A percentile compares a stretch with the other conserved stretches of the same genome.
phyloP scores from a whole-genome alignment of 2,797 vertebrate genomes.

The Ataeniobius toweri region DNA sequence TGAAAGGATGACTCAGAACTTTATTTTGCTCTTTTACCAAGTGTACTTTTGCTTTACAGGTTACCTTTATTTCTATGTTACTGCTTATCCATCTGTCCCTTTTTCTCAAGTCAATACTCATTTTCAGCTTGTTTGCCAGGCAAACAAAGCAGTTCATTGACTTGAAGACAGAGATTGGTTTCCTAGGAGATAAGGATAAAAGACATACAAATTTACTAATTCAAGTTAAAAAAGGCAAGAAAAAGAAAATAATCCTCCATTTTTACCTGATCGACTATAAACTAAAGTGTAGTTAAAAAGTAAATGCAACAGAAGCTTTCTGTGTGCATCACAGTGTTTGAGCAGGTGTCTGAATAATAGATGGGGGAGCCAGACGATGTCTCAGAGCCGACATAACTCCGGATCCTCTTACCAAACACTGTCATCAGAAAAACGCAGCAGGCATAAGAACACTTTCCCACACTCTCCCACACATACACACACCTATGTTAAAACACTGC shows the following conservation, averaged over 20 bases:
- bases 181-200: constrained; percentile 38
- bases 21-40: constrained; percentile 19
- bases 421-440: constrained; percentile 73
- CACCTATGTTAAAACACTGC: constrained; percentile 17
- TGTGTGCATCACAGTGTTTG: constrained; percentile 24
- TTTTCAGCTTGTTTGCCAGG: constrained; percentile 57
- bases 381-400: constrained; percentile 73
- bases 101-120: constrained; percentile 54
- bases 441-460: constrained; percentile 37
- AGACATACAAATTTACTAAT: constrained; percentile 11
- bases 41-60: constrained; percentile 32
- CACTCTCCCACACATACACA: constrained; percentile 5
- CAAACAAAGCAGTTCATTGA: constrained; percentile 55
- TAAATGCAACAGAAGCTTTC: constrained; percentile 1
- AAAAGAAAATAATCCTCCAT: constrained; percentile 4
- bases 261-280: constrained; percentile 10
- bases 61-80: constrained; percentile 26
- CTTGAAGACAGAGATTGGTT: constrained; percentile 53
- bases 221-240: neutral
- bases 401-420: constrained; percentile 77
- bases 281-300: constrained; percentile 22
- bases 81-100: constrained; percentile 42
- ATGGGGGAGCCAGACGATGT: constrained; percentile 75
- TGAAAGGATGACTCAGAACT: constrained; percentile 43
- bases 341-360: constrained; percentile 80